Percentiles rank a stretch among this genome's conserved stretches.
These are phyloP conservation scores for Tachystola acroxantha DNA, from an alignment of 2,888 invertebrate species.

Conservation along the genomic window DNA sequence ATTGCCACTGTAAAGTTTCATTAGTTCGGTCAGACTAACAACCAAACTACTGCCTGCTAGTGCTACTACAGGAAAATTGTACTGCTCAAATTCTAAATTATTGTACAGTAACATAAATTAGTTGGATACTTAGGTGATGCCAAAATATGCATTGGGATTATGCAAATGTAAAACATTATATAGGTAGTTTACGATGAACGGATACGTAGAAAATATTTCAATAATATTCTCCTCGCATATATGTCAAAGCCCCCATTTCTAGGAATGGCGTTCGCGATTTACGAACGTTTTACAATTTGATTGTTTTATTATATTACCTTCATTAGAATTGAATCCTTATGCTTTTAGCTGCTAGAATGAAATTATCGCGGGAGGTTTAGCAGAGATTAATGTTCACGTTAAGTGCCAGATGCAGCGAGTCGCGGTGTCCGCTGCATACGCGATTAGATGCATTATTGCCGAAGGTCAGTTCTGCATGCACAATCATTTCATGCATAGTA, in stretches of 20 bases:
- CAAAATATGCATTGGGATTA: too few species aligned
- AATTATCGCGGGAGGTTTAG: not conserved
- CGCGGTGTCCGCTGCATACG: conserved; percentile 29
- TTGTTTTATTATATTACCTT: conserved; percentile 45
- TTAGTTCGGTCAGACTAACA: too few species aligned
- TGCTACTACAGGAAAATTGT: too few species aligned
- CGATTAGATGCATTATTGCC: conserved; percentile 48
- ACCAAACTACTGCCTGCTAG: too few species aligned
- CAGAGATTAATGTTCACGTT: conserved; percentile 7
- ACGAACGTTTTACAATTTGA: conserved; percentile 48
- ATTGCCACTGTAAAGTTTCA: too few species aligned
- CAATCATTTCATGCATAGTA: conserved; percentile 33
- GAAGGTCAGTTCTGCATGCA: conserved; percentile 59
- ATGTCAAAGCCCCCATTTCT: conserved; percentile 43
- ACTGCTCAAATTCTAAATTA: too few species aligned
- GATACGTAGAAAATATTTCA: too few species aligned
- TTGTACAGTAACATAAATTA: too few species aligned
- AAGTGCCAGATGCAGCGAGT: conserved; percentile 46
- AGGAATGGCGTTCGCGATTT: conserved; percentile 63
- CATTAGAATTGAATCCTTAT: conserved; percentile 35
- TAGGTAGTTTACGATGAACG: too few species aligned
- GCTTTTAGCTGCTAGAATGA: conserved; percentile 18
- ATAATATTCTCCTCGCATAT: conserved; percentile 30
- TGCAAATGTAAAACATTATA: too few species aligned
- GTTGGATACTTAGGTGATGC: too few species aligned